Percentiles rank a stretch among this genome's conserved stretches.
Evolutionary conservation across 2,113 vertebrate genomes (phyloP).

Genomic region (Ictalurus furcatus): DNA sequence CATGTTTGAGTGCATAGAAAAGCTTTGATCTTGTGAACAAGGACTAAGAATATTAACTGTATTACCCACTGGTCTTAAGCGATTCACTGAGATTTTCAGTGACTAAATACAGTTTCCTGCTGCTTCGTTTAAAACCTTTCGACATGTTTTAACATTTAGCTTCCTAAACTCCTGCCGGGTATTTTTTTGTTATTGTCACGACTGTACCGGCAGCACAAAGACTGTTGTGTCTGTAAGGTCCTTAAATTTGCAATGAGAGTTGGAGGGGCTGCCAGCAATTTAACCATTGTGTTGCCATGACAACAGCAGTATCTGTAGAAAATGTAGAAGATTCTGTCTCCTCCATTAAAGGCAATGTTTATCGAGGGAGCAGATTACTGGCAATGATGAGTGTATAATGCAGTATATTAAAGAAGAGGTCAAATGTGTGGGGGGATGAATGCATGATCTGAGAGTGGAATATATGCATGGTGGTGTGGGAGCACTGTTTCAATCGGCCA

Average conservation of each 20-base stretch:
- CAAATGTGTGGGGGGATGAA: constrained; percentile 39
- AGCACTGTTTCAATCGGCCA: constrained; percentile 29
- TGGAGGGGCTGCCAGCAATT: constrained; percentile 41
- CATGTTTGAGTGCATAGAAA: constrained; percentile 1
- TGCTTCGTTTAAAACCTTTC: constrained; percentile 14
- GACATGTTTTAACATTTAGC: constrained; percentile 26
- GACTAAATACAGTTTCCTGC: constrained; percentile 17
- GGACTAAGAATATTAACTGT: constrained; percentile 6
- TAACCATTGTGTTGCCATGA: constrained; percentile 58
- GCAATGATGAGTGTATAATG: constrained; percentile 43
- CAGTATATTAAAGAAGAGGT: constrained; percentile 40
- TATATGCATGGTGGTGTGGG: constrained; percentile 50
- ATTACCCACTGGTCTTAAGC: background rate
- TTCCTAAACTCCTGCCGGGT: background rate
- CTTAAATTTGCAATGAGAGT: constrained; percentile 49
- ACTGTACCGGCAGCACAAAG: constrained; percentile 34
- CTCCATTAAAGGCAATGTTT: constrained; percentile 39
- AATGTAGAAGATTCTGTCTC: constrained; percentile 44
- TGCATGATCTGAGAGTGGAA: constrained; percentile 40
- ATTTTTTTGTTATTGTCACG: constrained; percentile 26
- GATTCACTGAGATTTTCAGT: background rate
- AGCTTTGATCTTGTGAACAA: background rate
- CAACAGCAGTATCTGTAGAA: constrained; percentile 52
- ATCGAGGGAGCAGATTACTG: constrained; percentile 24
- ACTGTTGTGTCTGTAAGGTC: constrained; percentile 45